Conservation (phyloP, 2,888 invertebrate genomes). For the Cosmorhoe ocellata region DNA sequence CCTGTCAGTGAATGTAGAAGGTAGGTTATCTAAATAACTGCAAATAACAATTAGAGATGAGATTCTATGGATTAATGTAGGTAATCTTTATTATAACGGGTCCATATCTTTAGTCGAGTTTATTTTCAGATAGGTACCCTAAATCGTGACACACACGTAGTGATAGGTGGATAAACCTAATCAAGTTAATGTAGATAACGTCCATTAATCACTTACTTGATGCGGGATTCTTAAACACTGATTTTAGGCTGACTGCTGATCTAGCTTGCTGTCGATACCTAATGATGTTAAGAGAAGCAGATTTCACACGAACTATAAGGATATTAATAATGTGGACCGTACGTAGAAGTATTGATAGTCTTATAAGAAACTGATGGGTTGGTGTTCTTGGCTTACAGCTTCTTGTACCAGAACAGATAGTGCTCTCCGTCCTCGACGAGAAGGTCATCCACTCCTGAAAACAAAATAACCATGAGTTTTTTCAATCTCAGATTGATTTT, state of each 20-base stretch:
- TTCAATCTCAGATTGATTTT: no score
- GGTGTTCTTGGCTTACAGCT: constrained; percentile 83
- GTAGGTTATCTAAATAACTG: constrained; percentile 1
- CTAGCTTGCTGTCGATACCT: no score
- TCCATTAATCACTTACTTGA: no score
- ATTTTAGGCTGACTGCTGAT: no score
- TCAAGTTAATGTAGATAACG: no score
- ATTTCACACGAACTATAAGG: no score
- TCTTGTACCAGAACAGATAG: constrained; percentile 96
- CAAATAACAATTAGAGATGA: constrained; percentile 7
- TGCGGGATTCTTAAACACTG: no score
- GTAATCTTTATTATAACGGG: neutral
- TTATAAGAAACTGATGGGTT: constrained; percentile 3
- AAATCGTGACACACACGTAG: no score
- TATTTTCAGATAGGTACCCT: no score
- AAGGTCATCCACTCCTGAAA: constrained; percentile 92
- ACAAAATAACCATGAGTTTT: constrained; percentile 18
- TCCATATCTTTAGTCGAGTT: no score
- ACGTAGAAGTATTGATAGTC: constrained; percentile 5
- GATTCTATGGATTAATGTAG: constrained; percentile 12
- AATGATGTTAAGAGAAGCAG: no score
- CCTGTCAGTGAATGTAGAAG: constrained; percentile 23
- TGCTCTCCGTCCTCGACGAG: constrained; percentile 94
- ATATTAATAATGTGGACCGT: neutral
- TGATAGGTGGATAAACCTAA: no score